Evolutionary conservation across 2,888 invertebrate species (phyloP).

Genomic region (Apocheima hispidaria): DNA sequence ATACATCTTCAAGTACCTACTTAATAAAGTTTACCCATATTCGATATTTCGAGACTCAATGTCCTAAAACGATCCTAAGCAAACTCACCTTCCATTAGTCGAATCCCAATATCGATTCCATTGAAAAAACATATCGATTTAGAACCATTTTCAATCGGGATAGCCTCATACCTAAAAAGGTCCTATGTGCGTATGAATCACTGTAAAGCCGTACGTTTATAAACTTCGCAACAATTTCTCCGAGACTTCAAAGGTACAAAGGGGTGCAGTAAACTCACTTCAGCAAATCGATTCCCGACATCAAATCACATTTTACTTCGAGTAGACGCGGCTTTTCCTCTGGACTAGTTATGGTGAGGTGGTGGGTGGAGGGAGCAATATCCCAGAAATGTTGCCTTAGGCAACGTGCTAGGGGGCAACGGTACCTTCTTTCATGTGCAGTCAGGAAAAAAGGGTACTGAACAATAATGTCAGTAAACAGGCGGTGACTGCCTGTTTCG

Average conservation of each 20-base stretch:
- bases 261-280: conserved; percentile 12
- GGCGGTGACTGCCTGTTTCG: no score
- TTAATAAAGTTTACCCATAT: neutral
- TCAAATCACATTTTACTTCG: conserved; percentile 12
- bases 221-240: neutral
- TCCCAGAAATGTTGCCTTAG: no score
- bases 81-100: conserved; percentile 29
- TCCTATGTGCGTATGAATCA: neutral
- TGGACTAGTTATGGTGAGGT: no score
- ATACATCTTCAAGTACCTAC: neutral
- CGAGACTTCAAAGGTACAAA: conserved; percentile 5
- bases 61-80: conserved; percentile 26
- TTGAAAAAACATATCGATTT: conserved; percentile 32
- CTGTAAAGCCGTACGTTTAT: neutral
- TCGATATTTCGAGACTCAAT: conserved; percentile 11
- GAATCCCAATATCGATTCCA: conserved; percentile 24
- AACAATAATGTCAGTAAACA: no score
- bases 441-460: no score
- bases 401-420: no score
- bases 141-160: conserved; percentile 9
- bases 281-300: conserved; percentile 16
- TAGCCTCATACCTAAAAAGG: conserved; percentile 13
- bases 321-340: neutral
- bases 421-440: no score
- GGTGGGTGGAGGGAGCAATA: no score